Conservation (phyloP, 2,797 vertebrate genomes). For the Hydrolagus colliei region DNA sequence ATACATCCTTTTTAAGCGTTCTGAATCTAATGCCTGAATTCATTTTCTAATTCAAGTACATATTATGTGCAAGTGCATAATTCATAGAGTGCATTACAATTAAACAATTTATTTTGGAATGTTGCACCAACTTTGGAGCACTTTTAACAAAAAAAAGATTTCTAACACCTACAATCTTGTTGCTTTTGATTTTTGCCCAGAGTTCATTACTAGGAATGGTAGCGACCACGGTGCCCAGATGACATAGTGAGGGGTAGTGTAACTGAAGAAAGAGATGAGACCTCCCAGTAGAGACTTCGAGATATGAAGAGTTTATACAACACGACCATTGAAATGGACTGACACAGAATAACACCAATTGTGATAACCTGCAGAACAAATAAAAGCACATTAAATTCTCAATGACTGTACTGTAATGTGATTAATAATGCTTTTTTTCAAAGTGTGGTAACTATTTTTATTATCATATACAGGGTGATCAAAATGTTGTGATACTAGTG, state of each 20-base stretch:
- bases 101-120: not conserved
- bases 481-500: not conserved
- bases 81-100: too few species aligned
- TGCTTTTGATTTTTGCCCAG: not conserved
- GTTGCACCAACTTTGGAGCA: not conserved
- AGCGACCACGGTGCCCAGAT: slow-evolving; percentile 67
- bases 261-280: slow-evolving; percentile 87
- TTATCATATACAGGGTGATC: not conserved
- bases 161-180: not conserved
- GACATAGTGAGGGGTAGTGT: slow-evolving; percentile 85
- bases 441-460: not conserved
- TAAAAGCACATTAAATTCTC: slow-evolving; percentile 33
- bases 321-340: slow-evolving; percentile 81
- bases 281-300: slow-evolving; percentile 93
- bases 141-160: not conserved
- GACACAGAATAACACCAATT: slow-evolving; percentile 80
- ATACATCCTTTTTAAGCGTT: not conserved
- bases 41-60: slow-evolving; percentile 11
- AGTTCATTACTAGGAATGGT: slow-evolving; percentile 52
- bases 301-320: slow-evolving; percentile 92
- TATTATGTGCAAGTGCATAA: not conserved
- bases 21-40: not conserved
- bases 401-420: not conserved
- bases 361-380: slow-evolving; percentile 53
- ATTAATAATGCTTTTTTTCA: not conserved